Base-by-base conservation (phyloP, 2,888 invertebrate genomes). In the Macaria notata region DNA sequence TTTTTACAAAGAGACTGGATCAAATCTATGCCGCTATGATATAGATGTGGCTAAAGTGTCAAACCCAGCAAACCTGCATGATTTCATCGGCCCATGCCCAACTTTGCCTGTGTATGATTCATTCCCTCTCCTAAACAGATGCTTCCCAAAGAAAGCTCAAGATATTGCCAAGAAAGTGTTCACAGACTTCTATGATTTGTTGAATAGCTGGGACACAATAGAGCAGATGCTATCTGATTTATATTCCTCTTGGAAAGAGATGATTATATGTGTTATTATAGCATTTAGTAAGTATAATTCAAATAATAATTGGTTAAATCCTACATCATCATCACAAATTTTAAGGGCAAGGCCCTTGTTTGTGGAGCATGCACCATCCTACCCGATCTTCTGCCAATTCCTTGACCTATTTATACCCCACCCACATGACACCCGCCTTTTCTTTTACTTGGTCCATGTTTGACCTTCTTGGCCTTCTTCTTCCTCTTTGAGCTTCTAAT, bases 221-320 rank as follows among this genome's bases (percentile, higher is more conserved):
- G 97, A 98, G 83, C 97, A 98, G 86, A 94, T 98, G 80, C 88
- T 98, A 39, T 95, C 95, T 49, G 98, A 98, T 86, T 90, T 98
- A 5, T 97, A 97, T 78, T 94, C 95, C 60, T 96, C 97, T 42
- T 98, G 98, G 97, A 95, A 94, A 73, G 95, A 96, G 81, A 96
- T 98, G 86, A 92, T 97, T 49, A 94, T 94, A 39, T 93, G 98
- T 72, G 95, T 96, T 53, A 94, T 95, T 61, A 86, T 98, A 59
- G 94, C 98, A 61, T 94, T 98, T 76, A 93, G 98, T 98, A 93
- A 92, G 92, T 92, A 76, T 9, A 8, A 41, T 36, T 67, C 38
- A 42, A 6, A n/a, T 41, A 31, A n/a, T 36, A 36, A 2, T 36
- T 36, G 19, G 2, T 19, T 19, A 19, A 19, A 19, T 19, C 19